Evolutionary conservation across 2,888 invertebrate genomes (phyloP).

Genomic region (Hypercompe scribonia): DNA sequence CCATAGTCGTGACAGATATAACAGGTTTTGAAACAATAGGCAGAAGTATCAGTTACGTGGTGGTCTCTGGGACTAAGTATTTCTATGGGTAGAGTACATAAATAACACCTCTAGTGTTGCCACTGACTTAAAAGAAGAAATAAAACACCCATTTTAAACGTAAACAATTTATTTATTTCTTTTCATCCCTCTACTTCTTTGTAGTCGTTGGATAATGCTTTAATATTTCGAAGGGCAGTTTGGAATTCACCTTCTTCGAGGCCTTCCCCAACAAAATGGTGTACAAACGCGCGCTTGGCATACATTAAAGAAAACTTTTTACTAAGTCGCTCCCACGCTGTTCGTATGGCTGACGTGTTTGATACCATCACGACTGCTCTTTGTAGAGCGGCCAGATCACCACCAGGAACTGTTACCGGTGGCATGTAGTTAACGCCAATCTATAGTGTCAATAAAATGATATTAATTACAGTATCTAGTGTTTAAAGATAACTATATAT

Average conservation of each 20-base stretch:
- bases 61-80: not conserved
- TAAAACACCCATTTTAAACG: not conserved
- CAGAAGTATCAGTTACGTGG: not conserved
- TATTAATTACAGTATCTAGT: not conserved
- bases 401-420: conserved; percentile 91
- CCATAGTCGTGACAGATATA: conserved; percentile 80
- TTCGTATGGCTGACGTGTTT: conserved; percentile 92
- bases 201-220: conserved; percentile 89
- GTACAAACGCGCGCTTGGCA: conserved; percentile 94
- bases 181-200: conserved; percentile 87
- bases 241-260: conserved; percentile 89
- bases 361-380: conserved; percentile 94
- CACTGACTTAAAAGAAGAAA: not conserved
- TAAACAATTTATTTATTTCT: not conserved
- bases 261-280: conserved; percentile 93
- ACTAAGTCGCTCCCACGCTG: conserved; percentile 92
- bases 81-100: not conserved
- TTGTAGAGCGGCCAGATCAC: conserved; percentile 91
- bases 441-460: conserved; percentile 62
- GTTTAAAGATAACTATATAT: not conserved
- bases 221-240: conserved; percentile 88
- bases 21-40: conserved; percentile 63
- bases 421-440: conserved; percentile 92
- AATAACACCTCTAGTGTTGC: not conserved
- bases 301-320: conserved; percentile 94